phyloP scores from a whole-genome alignment of 2,797 vertebrate species.

The Phalloptychus januarius region DNA sequence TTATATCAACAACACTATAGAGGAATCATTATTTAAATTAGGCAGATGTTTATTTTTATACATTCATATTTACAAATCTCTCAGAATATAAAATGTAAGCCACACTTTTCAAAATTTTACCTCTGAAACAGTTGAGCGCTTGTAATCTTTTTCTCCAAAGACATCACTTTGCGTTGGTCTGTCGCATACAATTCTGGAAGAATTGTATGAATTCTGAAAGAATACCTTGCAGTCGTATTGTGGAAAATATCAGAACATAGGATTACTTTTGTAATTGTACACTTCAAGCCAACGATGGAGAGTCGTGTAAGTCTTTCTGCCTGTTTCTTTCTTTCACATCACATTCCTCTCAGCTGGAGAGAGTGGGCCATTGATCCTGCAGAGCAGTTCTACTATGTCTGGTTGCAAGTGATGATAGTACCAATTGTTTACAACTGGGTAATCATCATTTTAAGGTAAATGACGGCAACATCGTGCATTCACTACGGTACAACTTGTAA shows the following conservation, averaged over 20 bases:
- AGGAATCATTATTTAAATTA: neutral
- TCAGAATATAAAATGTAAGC: neutral
- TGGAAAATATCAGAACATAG: neutral
- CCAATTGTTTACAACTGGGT: slow-evolving; percentile 92
- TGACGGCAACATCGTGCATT: slow-evolving; percentile 32
- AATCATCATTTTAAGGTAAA: slow-evolving; percentile 88
- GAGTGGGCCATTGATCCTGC: slow-evolving; percentile 86
- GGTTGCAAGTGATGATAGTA: slow-evolving; percentile 88
- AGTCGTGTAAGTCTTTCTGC: neutral
- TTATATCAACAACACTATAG: neutral
- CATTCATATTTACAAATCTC: neutral
- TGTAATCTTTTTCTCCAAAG: no score
- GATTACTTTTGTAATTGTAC: neutral
- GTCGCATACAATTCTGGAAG: neutral
- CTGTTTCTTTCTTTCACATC: neutral
- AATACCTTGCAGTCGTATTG: neutral
- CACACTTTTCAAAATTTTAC: neutral
- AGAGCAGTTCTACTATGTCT: slow-evolving; percentile 86
- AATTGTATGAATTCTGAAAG: neutral
- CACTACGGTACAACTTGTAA: accelerated
- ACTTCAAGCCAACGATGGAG: neutral
- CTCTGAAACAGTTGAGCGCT: neutral
- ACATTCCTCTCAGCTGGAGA: slow-evolving; percentile 65
- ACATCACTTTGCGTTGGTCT: neutral
- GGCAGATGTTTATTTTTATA: neutral